phyloP scores from a whole-genome alignment of 2,797 vertebrate genomes.

The Gymnoscopelus microlampas region DNA sequence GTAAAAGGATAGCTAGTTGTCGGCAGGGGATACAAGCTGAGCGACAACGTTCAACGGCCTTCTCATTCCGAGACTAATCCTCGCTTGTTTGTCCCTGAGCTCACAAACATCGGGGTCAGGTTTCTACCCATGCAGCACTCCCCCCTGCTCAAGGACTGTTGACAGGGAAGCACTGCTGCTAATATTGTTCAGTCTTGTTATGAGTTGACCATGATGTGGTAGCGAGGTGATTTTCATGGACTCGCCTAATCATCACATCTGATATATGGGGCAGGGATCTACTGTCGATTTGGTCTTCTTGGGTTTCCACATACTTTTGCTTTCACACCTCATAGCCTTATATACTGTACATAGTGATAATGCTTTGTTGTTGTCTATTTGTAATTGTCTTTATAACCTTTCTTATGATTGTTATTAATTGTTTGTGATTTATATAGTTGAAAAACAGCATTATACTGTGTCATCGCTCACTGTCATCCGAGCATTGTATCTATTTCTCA shows the following conservation, averaged over 20 bases:
- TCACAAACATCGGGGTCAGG: slow-evolving; percentile 72
- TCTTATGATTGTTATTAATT: too few species aligned
- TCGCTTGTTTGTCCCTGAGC: slow-evolving; percentile 65
- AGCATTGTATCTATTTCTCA: too few species aligned
- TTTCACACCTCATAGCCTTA: too few species aligned
- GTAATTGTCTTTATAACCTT: too few species aligned
- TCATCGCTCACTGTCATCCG: too few species aligned
- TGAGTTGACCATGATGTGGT: slow-evolving; percentile 53
- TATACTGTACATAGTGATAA: too few species aligned
- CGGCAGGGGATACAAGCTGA: slow-evolving; percentile 58
- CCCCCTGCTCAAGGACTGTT: slow-evolving; percentile 46
- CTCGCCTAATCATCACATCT: slow-evolving; percentile 41
- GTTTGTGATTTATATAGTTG: too few species aligned
- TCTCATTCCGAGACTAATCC: slow-evolving; percentile 80
- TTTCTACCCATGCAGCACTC: slow-evolving; percentile 62
- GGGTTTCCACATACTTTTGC: too few species aligned
- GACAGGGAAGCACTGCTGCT: slow-evolving; percentile 62
- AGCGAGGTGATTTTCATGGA: slow-evolving; percentile 53
- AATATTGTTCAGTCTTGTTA: slow-evolving; percentile 60
- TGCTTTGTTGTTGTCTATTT: neutral
- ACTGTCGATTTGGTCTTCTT: slow-evolving; percentile 1
- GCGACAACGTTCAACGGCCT: slow-evolving; percentile 69
- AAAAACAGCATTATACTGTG: too few species aligned
- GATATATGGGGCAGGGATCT: slow-evolving; percentile 10
- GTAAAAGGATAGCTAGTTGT: slow-evolving; percentile 77